Percentiles rank a stretch among this genome's conserved stretches.
phyloP scores from a whole-genome alignment of 2,797 vertebrate species.

The Petrocephalus sullivani region DNA sequence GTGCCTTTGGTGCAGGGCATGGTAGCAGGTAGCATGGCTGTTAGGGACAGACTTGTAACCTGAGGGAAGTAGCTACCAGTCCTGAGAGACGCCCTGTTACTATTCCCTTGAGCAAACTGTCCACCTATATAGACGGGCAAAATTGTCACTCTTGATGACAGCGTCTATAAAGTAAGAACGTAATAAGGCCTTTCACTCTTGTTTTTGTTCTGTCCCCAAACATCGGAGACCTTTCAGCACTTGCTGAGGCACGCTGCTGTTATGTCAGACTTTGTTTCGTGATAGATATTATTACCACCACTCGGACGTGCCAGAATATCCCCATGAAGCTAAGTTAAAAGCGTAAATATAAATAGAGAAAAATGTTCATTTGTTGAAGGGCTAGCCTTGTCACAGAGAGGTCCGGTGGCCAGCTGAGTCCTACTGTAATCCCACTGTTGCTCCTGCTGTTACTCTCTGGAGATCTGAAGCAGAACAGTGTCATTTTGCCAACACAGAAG shows the following conservation, averaged over 20 bases:
- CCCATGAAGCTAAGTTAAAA: background rate
- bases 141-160: background rate
- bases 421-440: background rate
- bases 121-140: background rate
- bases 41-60: background rate
- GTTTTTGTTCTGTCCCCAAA: background rate
- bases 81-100: background rate
- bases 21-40: background rate
- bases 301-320: background rate
- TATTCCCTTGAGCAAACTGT: background rate
- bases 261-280: background rate
- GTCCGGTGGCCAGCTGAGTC: background rate
- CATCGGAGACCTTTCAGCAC: background rate
- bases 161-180: background rate
- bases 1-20: background rate
- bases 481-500: background rate
- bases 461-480: background rate
- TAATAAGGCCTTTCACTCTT: background rate
- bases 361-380: background rate
- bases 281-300: background rate
- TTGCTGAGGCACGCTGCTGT: background rate
- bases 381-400: background rate
- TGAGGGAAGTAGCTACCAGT: background rate
- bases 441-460: background rate
- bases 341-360: background rate